These are phyloP conservation scores for Barbus barbus DNA, from an alignment of 2,113 vertebrate species.

Conservation along the genomic window DNA sequence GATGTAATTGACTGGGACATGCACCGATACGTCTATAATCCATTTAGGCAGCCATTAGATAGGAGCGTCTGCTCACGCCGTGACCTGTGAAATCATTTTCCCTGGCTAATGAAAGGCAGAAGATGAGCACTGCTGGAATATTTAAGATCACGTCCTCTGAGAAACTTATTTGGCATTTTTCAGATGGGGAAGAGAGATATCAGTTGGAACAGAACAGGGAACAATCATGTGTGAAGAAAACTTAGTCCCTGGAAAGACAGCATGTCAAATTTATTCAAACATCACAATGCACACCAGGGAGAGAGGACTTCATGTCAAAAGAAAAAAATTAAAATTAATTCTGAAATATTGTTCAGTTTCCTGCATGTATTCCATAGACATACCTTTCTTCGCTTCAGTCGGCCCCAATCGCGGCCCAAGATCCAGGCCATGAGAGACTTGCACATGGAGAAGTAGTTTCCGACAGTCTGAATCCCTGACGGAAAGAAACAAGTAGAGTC, in stretches of 20 bases:
- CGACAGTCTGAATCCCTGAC: constrained; percentile 64
- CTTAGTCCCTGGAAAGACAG: neutral
- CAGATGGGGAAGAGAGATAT: neutral
- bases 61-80: constrained; percentile 36
- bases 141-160: neutral
- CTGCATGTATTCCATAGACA: neutral
- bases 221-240: neutral
- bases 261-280: constrained; percentile 24
- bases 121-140: constrained; percentile 26
- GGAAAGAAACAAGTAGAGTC: neutral
- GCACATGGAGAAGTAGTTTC: constrained; percentile 70
- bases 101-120: constrained; percentile 44
- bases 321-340: neutral
- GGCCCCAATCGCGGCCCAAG: constrained; percentile 63
- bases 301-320: neutral
- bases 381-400: constrained; percentile 66
- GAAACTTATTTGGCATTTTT: neutral
- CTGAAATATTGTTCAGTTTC: neutral
- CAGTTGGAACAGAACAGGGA: neutral
- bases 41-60: constrained; percentile 47
- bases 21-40: constrained; percentile 47
- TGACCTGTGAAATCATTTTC: constrained; percentile 47
- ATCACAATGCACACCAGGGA: neutral
- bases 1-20: constrained; percentile 49
- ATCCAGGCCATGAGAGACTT: constrained; percentile 68